These are phyloP conservation scores for Cygnus atratus DNA, from an alignment of 2,113 vertebrate species.

Conservation along the genomic window DNA sequence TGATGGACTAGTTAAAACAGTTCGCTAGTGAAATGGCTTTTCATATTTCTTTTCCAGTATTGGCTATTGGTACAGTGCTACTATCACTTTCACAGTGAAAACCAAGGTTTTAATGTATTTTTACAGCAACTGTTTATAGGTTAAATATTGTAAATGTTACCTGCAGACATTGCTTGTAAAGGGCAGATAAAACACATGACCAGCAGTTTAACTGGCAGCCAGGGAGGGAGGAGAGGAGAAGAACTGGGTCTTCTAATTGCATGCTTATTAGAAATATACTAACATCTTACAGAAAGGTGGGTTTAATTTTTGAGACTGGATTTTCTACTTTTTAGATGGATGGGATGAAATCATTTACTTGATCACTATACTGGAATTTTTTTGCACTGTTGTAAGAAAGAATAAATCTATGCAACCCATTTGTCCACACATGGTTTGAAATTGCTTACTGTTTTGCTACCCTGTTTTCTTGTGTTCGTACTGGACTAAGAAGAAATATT, in stretches of 20 bases:
- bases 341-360: background rate
- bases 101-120: background rate
- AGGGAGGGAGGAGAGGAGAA: accelerated
- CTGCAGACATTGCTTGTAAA: background rate
- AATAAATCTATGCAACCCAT: background rate
- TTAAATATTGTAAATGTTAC: background rate
- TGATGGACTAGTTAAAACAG: background rate
- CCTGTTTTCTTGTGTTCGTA: background rate
- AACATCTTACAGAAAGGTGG: background rate
- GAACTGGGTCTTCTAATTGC: background rate
- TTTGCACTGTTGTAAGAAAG: background rate
- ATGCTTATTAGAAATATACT: background rate
- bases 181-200: background rate
- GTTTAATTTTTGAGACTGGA: too few species aligned
- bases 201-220: background rate
- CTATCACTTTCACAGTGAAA: background rate
- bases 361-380: background rate
- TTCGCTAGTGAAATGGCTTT: background rate
- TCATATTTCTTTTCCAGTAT: background rate
- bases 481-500: background rate
- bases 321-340: background rate
- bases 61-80: background rate
- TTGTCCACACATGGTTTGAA: background rate
- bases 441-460: background rate
- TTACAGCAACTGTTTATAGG: background rate